Evolutionary conservation across 2,888 invertebrate genomes (phyloP), one percentile per base, ranked within the genome.

Genomic region (Cecidostiba fungosa): DNA sequence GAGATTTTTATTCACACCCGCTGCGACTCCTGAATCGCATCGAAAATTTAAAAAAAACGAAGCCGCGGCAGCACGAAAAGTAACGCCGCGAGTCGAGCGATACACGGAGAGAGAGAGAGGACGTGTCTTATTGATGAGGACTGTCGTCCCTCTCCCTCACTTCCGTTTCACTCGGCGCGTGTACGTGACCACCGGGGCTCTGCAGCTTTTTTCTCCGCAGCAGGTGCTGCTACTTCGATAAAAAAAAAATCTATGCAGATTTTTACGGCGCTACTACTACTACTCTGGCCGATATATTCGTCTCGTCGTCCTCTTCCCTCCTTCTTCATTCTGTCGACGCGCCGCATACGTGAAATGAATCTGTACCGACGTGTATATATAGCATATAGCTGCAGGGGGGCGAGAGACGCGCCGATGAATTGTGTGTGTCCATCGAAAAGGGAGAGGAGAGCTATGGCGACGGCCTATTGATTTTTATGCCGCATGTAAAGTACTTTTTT

Each of bases 291-390:
- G 78, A 84, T 87, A 54, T 74, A 76, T 76, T 62, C 82, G 59
- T 66, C 80, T 43, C 84, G 77, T 86, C 77, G 84, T 39, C 74
- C 84, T 23, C 54, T 86, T 88, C 88, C 43, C 87, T 89, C 89
- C 90, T 92, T 91, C 91, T 91, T 90, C 90, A 91, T 91, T 91
- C 91, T 89, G 90, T 89, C 90, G 91, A 90, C 91, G 90, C 89
- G 90, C 88, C 88, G 78, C 87, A 88, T 90, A 92, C 92, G 92
- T 91, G 92, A 91, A 91, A 90, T 90, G 92, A 93, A 92, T 92
- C 91, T 91, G 89, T 85, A 82, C 66, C 62, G 59, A n/a, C 74
- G 76, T 3, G 12, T 26, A 19, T 59, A n/a, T 59, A 59, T n/a
- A 19, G 54, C 6, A 29, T n/a, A 5, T 8, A 66, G 23, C 3